A percentile compares a stretch with the other conserved stretches of the same genome.
These are phyloP conservation scores for Meiosimyza platycephala DNA, from an alignment of 2,888 invertebrate genomes.

Conservation along the genomic window DNA sequence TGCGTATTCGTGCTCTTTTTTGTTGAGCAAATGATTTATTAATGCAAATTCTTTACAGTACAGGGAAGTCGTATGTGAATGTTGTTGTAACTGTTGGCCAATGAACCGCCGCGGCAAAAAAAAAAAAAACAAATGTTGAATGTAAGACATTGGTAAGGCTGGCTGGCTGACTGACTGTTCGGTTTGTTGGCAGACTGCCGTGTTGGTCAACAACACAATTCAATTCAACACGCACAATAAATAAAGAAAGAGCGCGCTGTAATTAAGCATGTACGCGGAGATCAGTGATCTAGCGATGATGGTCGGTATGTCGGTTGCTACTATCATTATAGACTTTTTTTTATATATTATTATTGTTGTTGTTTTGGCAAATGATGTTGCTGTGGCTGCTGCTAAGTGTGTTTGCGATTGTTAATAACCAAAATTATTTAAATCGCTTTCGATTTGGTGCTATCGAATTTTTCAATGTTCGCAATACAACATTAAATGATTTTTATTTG, in stretches of 20 bases:
- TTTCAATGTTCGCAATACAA: neutral
- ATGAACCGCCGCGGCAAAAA: conserved; percentile 27
- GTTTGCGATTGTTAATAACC: conserved; percentile 18
- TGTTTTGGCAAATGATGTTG: neutral
- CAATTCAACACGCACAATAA: conserved; percentile 41
- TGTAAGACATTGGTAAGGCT: neutral
- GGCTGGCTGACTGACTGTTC: neutral
- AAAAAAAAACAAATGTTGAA: neutral
- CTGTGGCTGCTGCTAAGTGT: neutral
- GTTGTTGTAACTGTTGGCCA: conserved; percentile 31
- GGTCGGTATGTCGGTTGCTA: too few relatives aligned
- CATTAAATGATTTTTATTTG: conserved; percentile 48
- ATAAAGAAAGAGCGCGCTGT: conserved; percentile 19
- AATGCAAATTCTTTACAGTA: conserved; percentile 19
- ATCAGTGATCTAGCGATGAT: neutral
- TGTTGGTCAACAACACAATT: conserved; percentile 1
- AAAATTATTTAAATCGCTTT: conserved; percentile 37
- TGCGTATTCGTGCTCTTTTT: neutral
- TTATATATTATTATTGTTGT: neutral
- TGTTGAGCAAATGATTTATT: conserved; percentile 17
- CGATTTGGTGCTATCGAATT: conserved; percentile 21
- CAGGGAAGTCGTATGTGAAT: neutral
- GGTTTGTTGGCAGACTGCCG: neutral
- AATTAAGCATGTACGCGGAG: conserved; percentile 36
- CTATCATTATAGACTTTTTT: too few relatives aligned